Evolutionary conservation across 2,888 invertebrate genomes (phyloP), one percentile per base, ranked within the genome.

Genomic region (Cephus rjabovi): DNA sequence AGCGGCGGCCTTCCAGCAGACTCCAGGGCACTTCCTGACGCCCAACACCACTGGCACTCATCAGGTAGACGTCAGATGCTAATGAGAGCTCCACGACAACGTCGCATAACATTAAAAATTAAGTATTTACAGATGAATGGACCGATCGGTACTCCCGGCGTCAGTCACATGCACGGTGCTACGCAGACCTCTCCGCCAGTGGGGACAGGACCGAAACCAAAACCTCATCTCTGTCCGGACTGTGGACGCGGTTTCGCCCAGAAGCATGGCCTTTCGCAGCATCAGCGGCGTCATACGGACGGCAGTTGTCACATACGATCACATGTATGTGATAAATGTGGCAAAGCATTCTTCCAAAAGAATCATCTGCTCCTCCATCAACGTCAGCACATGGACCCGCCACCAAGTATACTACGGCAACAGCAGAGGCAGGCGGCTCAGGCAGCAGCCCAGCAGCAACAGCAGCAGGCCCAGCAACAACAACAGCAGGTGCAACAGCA

Each of bases 311-410:
- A 96, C 76, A 92, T 96, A 74, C 94, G 96, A 85, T 95, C 96
- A 73, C 96, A 96, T 89, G 94, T 96, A 15, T 97, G 97, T 89
- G 94, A 94, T 82, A 95, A 96, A 88, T 97, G 97, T 88, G 96
- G 96, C 78, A 97, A 96, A 90, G 96, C 96, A 23, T 97, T 97
- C 93, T 96, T 96, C 93, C 97, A 97, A 92, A 96, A 96, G 92
- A 96, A 96, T 90, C 96, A 97, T 88, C 92, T 97, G 80, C 94
- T 96, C 92, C 92, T 96, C 78, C 97, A 97, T 89, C 96, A 96
- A 91, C 93, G 96, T 78, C 96, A 96, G 87, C 96, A 96, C 91
- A 95, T 95, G 95, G 95, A 95, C 86, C 92, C 94, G 40, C 94
- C 94, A 69, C 93, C 93, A 0, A 93, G 94, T 87, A 90, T 91